Conservation (phyloP, 2,797 vertebrate genomes). For the Danio albolineatus region DNA sequence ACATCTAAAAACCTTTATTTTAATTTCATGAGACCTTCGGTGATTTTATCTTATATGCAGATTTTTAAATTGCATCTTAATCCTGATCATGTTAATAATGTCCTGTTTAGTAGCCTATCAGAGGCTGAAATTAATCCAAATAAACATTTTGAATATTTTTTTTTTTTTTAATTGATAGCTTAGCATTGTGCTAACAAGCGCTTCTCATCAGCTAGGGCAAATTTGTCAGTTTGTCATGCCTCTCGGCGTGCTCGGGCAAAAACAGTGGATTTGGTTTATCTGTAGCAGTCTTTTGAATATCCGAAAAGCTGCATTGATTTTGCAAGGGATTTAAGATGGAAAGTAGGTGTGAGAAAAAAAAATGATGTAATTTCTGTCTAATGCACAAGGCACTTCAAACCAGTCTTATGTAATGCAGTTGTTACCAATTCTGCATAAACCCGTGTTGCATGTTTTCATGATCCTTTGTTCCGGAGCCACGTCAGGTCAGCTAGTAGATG, state of each 20-base stretch:
- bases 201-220: too few species aligned
- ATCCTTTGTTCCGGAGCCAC: not conserved
- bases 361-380: not conserved
- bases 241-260: slow-evolving; percentile 78
- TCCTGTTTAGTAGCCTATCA: too few species aligned
- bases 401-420: not conserved
- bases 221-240: slow-evolving; percentile 43
- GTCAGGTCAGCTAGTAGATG: slow-evolving; percentile 35
- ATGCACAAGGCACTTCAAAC: not conserved
- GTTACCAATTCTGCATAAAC: not conserved
- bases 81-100: too few species aligned
- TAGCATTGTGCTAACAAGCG: not conserved
- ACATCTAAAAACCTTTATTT: too few species aligned
- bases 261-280: slow-evolving; percentile 80
- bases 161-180: not conserved
- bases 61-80: too few species aligned
- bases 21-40: too few species aligned
- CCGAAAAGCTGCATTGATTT: slow-evolving; percentile 67
- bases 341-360: slow-evolving; percentile 46
- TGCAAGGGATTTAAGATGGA: slow-evolving; percentile 46
- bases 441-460: not conserved
- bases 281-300: slow-evolving; percentile 76
- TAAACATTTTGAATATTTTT: too few species aligned
- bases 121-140: too few species aligned
- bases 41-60: too few species aligned